Evolutionary conservation across 2,888 invertebrate species (phyloP).

Genomic region (Plebejus argus): DNA sequence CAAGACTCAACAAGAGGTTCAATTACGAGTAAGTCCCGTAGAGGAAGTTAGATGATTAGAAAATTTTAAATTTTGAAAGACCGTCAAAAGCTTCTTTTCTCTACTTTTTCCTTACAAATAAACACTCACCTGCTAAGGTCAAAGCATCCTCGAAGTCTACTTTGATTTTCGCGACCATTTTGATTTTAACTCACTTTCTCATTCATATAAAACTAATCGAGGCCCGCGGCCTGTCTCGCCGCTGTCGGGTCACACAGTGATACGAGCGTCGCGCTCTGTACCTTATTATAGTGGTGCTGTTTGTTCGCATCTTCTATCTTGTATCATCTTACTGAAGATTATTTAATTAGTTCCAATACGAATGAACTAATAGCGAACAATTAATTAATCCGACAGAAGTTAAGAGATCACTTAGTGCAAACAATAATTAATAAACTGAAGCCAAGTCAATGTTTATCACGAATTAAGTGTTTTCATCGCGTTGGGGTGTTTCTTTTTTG

Average conservation of each 20-base stretch:
- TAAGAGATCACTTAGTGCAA: background rate
- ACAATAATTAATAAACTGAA: background rate
- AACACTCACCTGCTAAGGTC: conserved; percentile 37
- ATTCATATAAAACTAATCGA: background rate
- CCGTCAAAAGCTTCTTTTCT: background rate
- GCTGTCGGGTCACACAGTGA: background rate
- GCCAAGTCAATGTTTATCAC: background rate
- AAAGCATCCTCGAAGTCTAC: conserved; percentile 40
- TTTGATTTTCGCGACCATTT: conserved; percentile 38
- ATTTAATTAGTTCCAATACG: background rate
- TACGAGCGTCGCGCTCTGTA: background rate
- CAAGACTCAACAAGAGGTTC: no score
- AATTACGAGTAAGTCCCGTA: background rate
- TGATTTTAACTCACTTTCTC: conserved; percentile 1
- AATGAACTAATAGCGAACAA: background rate
- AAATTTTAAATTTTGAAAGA: no score
- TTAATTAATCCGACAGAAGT: background rate
- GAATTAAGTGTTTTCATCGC: background rate
- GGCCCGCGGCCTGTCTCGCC: background rate
- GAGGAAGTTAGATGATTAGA: background rate
- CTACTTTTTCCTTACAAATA: background rate
- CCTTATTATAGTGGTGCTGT: background rate
- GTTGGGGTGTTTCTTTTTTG: background rate
- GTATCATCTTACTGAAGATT: background rate
- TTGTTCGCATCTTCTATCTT: background rate